Base-by-base conservation (phyloP, 2,888 invertebrate genomes). In the Caenorhabditis sp. region DNA sequence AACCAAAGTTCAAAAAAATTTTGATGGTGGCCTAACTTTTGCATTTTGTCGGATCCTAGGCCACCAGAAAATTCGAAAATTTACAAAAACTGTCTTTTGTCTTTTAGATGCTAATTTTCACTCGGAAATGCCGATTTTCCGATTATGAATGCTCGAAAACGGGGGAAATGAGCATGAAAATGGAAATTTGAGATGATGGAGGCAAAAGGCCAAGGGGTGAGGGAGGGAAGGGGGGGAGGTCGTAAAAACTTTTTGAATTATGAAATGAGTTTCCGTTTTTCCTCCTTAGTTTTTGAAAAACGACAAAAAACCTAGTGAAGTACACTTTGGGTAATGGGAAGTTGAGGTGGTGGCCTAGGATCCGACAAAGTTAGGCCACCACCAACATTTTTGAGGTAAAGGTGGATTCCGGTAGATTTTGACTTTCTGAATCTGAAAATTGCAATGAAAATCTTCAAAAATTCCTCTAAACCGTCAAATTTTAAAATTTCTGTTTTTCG, bases 191-290 rank as follows among this genome's bases (percentile, higher is more conserved):
- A 47, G 40, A 40, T n/a, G n/a, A n/a, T n/a, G 15, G 40, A 32
- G 13, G 40, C 40, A 40, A 40, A 40, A 40, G 8, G 40, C 40
- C 40, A 15, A 40, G 4, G 47, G 9, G 47, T 20, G 47, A 18
- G 20, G 18, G 47, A 18, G 4, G 47, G 20, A 3, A 18, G 47
- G 18, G 47, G 9, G 9, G 9, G 18, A 47, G 47, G 47, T 47
- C 47, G 47, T 47, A 47, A 47, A n/a, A 47, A 47, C 18, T 47
- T 47, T n/a, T 18, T 9, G 18, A 47, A 47, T 47, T 47, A 47
- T 47, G 47, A 47, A 47, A 47, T 47, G 47, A 20, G 47, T 47
- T 47, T 47, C 47, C 47, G 47, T 18, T 47, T 47, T 47, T 32
- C n/a, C n/a, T n/a, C n/a, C n/a, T n/a, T n/a, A n/a, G n/a, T n/a